Base-by-base conservation (phyloP, 2,797 vertebrate genomes). In the Graptemys geographica region DNA sequence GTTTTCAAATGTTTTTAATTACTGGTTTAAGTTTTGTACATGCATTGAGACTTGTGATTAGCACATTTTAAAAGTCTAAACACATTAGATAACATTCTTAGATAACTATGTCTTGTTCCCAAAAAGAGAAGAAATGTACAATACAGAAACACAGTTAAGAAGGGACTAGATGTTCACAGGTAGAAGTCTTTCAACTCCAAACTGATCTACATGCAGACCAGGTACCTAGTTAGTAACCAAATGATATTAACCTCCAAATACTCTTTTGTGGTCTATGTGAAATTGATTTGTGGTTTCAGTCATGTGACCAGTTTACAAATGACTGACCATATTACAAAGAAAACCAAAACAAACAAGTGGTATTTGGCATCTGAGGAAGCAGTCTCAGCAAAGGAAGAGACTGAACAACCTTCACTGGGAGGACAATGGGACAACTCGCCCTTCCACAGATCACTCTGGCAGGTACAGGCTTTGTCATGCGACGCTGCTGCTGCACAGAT, bases 21-120 rank as follows among this genome's bases (percentile, higher is more conserved):
- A 56, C n/a, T 47, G 53, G 11, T 9, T 79, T 56, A 41, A 91
- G 53, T 57, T 53, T 82, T 53, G 65, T 56, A 23, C 10, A 47
- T 84, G 81, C 86, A 65, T 2, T 65, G 59, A 89, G 74, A 89
- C 51, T 57, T 41, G 25, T 16, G 47, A 52, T 76, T 79, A 91
- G 69, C 33, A 33, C 53, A 78, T 78, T 78, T 78, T 78, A 47
- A 31, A 83, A 84, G 84, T 84, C 21, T 49, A 82, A 85, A 23
- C 53, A 69, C 23, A 79, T 25, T 84, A 82, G 83, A 25, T 44
- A 57, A 28, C 84, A 51, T 79, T n/a, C n/a, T 84, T 89, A 72
- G 52, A 62, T 5, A 86, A 84, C 88, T 84, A 33, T 11, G 7
- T 25, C 52, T 49, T 62, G 23, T 79, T 90, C 83, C 55, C 84